These are phyloP conservation scores for Amphiprion percula DNA, from an alignment of 2,113 vertebrate species.

Conservation along the genomic window DNA sequence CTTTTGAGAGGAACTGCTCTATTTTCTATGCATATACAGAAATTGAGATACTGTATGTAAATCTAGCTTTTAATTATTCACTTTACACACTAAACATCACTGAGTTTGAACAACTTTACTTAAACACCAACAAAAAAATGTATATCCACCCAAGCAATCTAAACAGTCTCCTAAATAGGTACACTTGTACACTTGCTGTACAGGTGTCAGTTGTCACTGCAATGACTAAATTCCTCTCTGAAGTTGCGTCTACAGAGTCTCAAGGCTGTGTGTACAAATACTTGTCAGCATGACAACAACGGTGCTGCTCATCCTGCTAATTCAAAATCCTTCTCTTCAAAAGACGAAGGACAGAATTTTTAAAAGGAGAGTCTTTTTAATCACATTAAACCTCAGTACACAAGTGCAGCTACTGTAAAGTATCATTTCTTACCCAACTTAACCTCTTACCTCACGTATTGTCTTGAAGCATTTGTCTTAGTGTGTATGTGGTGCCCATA, in stretches of 20 bases:
- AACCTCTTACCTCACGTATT: conserved; percentile 17
- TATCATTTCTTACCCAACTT: conserved; percentile 20
- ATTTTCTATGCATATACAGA: not conserved
- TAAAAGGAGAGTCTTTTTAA: conserved; percentile 29
- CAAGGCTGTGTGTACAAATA: conserved; percentile 40
- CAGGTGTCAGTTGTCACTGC: conserved; percentile 32
- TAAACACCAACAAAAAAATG: not conserved
- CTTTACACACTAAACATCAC: not conserved
- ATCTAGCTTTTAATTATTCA: not conserved
- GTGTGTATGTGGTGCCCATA: conserved; percentile 1
- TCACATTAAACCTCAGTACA: conserved; percentile 20
- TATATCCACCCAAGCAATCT: not conserved
- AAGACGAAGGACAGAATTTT: conserved; percentile 16
- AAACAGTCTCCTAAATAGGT: conserved; percentile 6
- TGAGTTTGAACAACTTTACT: not conserved
- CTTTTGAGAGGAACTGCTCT: not conserved
- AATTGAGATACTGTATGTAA: not conserved
- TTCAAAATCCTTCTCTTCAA: conserved; percentile 17
- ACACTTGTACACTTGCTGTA: not conserved
- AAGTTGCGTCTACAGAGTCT: conserved; percentile 33
- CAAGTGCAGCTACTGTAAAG: not conserved
- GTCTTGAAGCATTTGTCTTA: conserved; percentile 7
- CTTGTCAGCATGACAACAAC: conserved; percentile 25
- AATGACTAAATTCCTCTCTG: conserved; percentile 27
- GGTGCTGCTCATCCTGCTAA: conserved; percentile 28